A percentile compares a stretch with the other conserved stretches of the same genome.
phyloP scores from a whole-genome alignment of 2,888 invertebrate species.

The Pseudococcus jackbeardsleyi region DNA sequence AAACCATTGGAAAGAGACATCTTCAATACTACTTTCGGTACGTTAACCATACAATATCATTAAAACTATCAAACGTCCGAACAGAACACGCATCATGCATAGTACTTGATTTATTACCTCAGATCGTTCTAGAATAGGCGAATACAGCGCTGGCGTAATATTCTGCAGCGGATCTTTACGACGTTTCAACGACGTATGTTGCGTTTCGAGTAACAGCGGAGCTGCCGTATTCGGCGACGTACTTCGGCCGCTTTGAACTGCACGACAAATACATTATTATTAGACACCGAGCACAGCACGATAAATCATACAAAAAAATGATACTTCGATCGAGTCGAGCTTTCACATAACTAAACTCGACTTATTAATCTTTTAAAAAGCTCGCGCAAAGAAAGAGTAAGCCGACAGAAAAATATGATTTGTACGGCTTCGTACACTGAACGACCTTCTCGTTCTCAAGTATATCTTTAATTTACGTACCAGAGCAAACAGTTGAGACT shows the following conservation, averaged over 20 bases:
- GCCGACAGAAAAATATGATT: neutral
- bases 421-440: neutral
- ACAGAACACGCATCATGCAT: neutral
- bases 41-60: neutral
- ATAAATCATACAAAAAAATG: neutral
- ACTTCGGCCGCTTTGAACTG: constrained; percentile 58
- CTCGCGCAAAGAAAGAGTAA: neutral
- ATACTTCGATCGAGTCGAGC: neutral
- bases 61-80: neutral
- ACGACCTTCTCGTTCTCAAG: neutral
- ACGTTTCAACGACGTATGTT: constrained; percentile 72
- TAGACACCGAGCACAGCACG: neutral
- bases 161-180: constrained; percentile 70
- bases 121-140: constrained; percentile 72
- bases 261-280: neutral
- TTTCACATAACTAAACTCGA: neutral
- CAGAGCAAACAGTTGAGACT: constrained; percentile 56
- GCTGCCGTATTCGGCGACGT: constrained; percentile 57
- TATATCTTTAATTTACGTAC: neutral
- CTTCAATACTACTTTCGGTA: neutral
- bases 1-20: neutral
- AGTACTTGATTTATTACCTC: constrained; percentile 69
- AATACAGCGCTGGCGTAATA: constrained; percentile 69
- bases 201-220: constrained; percentile 70
- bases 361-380: neutral